These are phyloP conservation scores for Troides helena DNA, from an alignment of 2,888 invertebrate genomes.

Conservation along the genomic window DNA sequence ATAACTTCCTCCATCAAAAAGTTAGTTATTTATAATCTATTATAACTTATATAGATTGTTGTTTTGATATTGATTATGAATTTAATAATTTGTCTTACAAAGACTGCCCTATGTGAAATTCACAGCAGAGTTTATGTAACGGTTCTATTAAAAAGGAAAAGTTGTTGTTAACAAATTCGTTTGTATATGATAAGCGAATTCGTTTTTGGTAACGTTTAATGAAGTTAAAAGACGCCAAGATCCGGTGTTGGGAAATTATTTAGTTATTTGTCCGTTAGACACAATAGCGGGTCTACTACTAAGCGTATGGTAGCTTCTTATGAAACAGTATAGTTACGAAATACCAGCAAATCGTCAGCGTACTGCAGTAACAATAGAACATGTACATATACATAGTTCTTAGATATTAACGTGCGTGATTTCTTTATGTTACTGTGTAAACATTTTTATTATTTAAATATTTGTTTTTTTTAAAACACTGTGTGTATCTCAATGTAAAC, in stretches of 20 bases:
- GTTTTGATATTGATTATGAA: too few relatives aligned
- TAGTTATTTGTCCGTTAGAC: slow-evolving; percentile 22
- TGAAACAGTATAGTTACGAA: slow-evolving; percentile 35
- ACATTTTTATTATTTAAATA: slow-evolving; percentile 5
- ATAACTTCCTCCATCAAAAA: too few relatives aligned
- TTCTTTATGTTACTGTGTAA: slow-evolving; percentile 14
- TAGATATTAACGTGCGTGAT: slow-evolving; percentile 18
- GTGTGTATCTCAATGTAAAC: not conserved
- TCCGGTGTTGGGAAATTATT: slow-evolving; percentile 32
- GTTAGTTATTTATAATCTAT: too few relatives aligned
- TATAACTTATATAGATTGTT: too few relatives aligned
- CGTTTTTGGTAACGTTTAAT: slow-evolving; percentile 1
- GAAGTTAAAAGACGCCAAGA: slow-evolving; percentile 27
- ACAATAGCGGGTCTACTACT: slow-evolving; percentile 17
- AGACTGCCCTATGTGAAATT: too few relatives aligned
- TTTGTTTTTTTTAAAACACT: not conserved
- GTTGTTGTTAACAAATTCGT: not conserved
- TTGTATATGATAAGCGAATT: not conserved
- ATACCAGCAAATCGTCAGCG: slow-evolving; percentile 31
- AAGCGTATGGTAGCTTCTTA: slow-evolving; percentile 33
- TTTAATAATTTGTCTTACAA: too few relatives aligned
- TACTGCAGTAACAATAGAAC: slow-evolving; percentile 19
- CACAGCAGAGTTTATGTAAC: too few relatives aligned
- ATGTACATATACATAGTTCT: slow-evolving; percentile 28
- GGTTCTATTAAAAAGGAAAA: not conserved